Evolutionary conservation across 2,113 vertebrate species (phyloP).

Genomic region (Oncorhynchus clarkii): DNA sequence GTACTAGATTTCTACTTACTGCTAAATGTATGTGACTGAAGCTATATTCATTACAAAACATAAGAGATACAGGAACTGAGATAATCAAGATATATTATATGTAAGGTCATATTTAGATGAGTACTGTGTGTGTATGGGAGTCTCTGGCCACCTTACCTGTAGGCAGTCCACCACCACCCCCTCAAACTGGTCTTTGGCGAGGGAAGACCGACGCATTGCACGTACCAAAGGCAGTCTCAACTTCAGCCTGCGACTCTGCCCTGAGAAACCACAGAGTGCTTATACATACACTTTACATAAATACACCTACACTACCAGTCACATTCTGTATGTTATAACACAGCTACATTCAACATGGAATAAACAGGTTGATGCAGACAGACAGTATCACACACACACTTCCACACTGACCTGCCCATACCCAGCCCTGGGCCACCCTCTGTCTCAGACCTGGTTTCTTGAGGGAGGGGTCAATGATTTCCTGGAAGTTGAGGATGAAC

Average conservation of each 20-base stretch:
- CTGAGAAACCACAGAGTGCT: constrained; percentile 45
- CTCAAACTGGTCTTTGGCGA: constrained; percentile 86
- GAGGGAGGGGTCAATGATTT: constrained; percentile 72
- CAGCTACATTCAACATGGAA: too few species aligned
- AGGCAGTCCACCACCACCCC: constrained; percentile 85
- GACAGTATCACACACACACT: not conserved
- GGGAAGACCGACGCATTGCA: constrained; percentile 72
- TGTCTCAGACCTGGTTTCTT: constrained; percentile 79
- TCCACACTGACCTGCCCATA: constrained; percentile 71
- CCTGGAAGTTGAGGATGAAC: constrained; percentile 98
- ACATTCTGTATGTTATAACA: too few species aligned
- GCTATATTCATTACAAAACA: not conserved
- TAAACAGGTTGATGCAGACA: not conserved
- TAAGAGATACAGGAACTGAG: too few species aligned
- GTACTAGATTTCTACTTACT: not conserved
- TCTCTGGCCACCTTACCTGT: constrained; percentile 67
- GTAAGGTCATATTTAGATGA: too few species aligned
- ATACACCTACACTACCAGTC: not conserved
- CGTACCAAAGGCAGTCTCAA: constrained; percentile 83
- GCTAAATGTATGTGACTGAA: not conserved
- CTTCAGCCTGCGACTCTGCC: constrained; percentile 80
- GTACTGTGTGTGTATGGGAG: not conserved
- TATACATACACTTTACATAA: not conserved
- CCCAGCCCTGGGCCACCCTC: constrained; percentile 80
- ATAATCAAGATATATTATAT: too few species aligned